Evolutionary conservation across 2,113 vertebrate genomes (phyloP).

Genomic region (Salvelinus alpinus): DNA sequence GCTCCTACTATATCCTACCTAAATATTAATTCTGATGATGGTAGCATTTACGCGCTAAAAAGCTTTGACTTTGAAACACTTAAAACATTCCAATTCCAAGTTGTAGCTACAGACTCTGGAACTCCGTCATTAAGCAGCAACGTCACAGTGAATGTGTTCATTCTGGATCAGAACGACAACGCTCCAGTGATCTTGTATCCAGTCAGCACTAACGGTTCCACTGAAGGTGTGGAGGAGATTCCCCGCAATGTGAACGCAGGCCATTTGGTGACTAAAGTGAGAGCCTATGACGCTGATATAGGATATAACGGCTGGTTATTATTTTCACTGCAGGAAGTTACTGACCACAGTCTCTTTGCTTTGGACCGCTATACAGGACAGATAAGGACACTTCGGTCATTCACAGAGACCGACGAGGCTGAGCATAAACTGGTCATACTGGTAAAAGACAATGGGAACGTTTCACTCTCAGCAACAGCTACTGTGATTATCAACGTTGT

Average conservation of each 20-base stretch:
- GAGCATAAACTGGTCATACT: conserved; percentile 10
- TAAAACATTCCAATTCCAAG: conserved; percentile 53
- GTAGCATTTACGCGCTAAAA: conserved; percentile 38
- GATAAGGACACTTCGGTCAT: conserved; percentile 7
- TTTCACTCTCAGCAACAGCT: conserved; percentile 8
- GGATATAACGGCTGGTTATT: conserved; percentile 10
- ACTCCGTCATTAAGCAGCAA: conserved; percentile 13
- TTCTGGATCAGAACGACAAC: conserved; percentile 14
- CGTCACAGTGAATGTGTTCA: conserved; percentile 4
- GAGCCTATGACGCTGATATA: conserved; percentile 5
- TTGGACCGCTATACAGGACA: conserved; percentile 5
- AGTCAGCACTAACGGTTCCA: background rate
- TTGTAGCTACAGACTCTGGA: conserved; percentile 46
- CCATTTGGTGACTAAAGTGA: conserved; percentile 6
- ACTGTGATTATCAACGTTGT: conserved; percentile 4
- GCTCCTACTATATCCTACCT: conserved; percentile 29
- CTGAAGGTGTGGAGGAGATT: conserved; percentile 8
- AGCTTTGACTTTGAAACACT: conserved; percentile 56
- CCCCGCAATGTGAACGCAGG: conserved; percentile 1
- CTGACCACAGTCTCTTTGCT: conserved; percentile 3
- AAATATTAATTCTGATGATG: conserved; percentile 52
- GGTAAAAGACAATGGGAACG: conserved; percentile 5
- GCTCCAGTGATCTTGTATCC: background rate
- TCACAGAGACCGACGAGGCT: conserved; percentile 4
- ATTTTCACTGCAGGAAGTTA: conserved; percentile 4